Evolutionary conservation across 2,888 invertebrate species (phyloP).

Genomic region (Euclidia mi): DNA sequence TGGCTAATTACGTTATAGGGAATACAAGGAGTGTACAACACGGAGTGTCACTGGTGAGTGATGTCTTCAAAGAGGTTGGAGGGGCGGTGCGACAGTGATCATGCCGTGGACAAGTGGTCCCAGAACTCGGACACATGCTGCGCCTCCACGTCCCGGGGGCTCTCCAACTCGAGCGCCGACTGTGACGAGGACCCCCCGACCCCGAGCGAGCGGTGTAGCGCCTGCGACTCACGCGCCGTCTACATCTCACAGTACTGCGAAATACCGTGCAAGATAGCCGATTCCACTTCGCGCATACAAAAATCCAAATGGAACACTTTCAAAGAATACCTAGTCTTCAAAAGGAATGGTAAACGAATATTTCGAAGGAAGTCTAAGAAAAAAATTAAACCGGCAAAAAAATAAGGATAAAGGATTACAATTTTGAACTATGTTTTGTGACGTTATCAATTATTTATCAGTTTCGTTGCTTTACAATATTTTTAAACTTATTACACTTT

Average conservation of each 20-base stretch:
- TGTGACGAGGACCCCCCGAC: slow-evolving; percentile 52
- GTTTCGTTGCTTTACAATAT: background rate
- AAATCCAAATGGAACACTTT: slow-evolving; percentile 70
- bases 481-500: background rate
- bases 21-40: slow-evolving; percentile 20
- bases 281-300: slow-evolving; percentile 65
- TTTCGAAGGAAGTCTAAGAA: slow-evolving; percentile 24
- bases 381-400: background rate
- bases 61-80: slow-evolving; percentile 47
- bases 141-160: slow-evolving; percentile 75
- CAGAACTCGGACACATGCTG: slow-evolving; percentile 60
- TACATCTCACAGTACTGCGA: slow-evolving; percentile 53
- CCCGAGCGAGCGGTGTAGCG: slow-evolving; percentile 26
- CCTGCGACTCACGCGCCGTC: slow-evolving; percentile 58
- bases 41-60: slow-evolving; percentile 17
- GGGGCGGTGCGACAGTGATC: slow-evolving; percentile 32
- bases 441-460: background rate
- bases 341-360: slow-evolving; percentile 48
- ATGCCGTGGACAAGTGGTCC: slow-evolving; percentile 57
- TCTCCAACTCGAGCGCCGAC: slow-evolving; percentile 71
- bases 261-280: slow-evolving; percentile 71
- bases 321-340: slow-evolving; percentile 61
- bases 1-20: slow-evolving; percentile 33
- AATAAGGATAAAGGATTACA: background rate
- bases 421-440: background rate